phyloP scores from a whole-genome alignment of 2,888 invertebrate species.

The Anodontia alba region DNA sequence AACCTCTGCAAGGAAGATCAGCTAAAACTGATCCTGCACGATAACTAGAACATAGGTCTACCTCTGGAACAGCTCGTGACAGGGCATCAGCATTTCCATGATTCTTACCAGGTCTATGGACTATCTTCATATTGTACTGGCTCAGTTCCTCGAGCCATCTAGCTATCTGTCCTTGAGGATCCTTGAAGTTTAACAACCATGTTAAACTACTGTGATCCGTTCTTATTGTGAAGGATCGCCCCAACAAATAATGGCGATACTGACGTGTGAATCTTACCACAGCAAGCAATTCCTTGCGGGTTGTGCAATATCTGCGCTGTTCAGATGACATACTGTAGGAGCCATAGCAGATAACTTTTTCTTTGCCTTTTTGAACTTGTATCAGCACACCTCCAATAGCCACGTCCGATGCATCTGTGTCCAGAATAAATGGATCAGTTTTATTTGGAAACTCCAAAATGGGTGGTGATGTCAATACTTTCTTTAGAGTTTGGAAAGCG shows the following conservation, averaged over 20 bases:
- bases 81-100: background rate
- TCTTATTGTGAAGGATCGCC: background rate
- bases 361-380: constrained; percentile 19
- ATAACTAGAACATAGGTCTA: background rate
- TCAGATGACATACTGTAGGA: background rate
- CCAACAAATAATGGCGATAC: background rate
- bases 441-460: constrained; percentile 27
- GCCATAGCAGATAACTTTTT: constrained; percentile 9
- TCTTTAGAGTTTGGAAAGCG: constrained; percentile 26
- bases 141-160: background rate
- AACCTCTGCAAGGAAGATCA: background rate
- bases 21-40: background rate
- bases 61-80: background rate
- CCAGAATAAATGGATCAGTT: constrained; percentile 20
- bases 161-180: background rate
- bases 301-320: background rate
- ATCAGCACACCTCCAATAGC: constrained; percentile 32
- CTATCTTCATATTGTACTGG: background rate
- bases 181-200: background rate
- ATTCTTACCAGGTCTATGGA: background rate
- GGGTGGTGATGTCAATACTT: constrained; percentile 25
- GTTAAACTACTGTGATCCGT: background rate
- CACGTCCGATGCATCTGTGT: constrained; percentile 37
- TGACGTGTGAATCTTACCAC: background rate
- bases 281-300: background rate